These are phyloP conservation scores for Leucophenga varia DNA, from an alignment of 1,140 invertebrate species.

Conservation along the genomic window DNA sequence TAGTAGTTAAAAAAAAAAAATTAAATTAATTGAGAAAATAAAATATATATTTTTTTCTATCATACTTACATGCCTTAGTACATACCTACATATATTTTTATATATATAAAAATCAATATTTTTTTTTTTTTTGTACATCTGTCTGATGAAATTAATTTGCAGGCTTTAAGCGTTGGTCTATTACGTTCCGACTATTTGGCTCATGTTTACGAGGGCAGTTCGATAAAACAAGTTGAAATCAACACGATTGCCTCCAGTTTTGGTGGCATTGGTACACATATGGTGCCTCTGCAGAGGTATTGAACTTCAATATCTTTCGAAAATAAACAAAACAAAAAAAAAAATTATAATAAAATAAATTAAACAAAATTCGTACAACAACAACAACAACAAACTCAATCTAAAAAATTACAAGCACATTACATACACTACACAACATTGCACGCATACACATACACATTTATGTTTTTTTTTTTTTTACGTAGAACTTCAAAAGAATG, in stretches of 20 bases:
- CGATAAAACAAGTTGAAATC: constrained; percentile 75
- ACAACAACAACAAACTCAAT: too few relatives aligned
- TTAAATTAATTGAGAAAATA: neutral
- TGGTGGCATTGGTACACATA: constrained; percentile 64
- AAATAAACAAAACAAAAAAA: neutral
- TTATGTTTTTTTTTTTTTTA: too few relatives aligned
- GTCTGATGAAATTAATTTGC: constrained; percentile 51
- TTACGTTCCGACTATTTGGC: constrained; percentile 77
- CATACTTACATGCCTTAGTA: neutral
- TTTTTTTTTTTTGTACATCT: constrained; percentile 15
- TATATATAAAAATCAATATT: constrained; percentile 18
- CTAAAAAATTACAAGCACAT: too few relatives aligned
- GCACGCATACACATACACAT: too few relatives aligned
- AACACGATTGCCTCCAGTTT: constrained; percentile 76
- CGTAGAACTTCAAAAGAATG: too few relatives aligned
- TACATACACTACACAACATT: too few relatives aligned
- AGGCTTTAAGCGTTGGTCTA: constrained; percentile 63
- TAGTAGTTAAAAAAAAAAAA: neutral
- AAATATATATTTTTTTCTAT: neutral
- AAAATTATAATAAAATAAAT: neutral
- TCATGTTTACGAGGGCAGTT: constrained; percentile 61
- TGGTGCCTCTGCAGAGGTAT: constrained; percentile 70
- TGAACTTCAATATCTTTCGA: constrained; percentile 18
- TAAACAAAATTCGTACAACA: too few relatives aligned
- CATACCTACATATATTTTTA: constrained; percentile 3